These are phyloP conservation scores for Arrhopalites spinosus DNA, from an alignment of 2,888 invertebrate genomes.

Conservation along the genomic window DNA sequence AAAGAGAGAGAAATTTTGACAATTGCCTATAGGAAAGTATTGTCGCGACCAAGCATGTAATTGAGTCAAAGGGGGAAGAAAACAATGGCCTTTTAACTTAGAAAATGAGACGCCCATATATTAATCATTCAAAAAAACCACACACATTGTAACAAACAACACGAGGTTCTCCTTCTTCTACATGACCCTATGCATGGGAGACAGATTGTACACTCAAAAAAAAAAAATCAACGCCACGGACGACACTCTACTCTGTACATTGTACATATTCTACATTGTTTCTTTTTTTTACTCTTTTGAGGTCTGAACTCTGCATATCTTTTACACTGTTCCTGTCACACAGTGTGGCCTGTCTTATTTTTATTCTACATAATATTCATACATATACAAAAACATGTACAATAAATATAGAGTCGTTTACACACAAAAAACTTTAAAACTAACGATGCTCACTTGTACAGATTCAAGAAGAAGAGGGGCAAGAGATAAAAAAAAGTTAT, in stretches of 20 bases:
- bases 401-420: neutral
- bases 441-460: neutral
- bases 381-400: neutral
- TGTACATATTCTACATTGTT: neutral
- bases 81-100: conserved; percentile 51
- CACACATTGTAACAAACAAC: conserved; percentile 36
- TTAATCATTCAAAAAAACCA: conserved; percentile 52
- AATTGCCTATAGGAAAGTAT: neutral
- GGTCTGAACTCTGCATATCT: conserved; percentile 21
- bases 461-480: neutral
- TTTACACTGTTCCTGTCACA: neutral
- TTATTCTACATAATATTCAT: neutral
- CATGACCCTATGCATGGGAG: neutral
- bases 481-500: conserved; percentile 12
- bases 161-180: neutral
- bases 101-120: conserved; percentile 53
- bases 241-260: conserved; percentile 2
- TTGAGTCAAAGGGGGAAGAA: conserved; percentile 43
- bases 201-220: conserved; percentile 21
- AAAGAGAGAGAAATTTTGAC: conserved; percentile 29
- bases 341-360: neutral
- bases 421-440: neutral
- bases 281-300: neutral
- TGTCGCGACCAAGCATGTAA: conserved; percentile 44
- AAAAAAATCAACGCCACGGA: conserved; percentile 24